Percentiles rank a stretch among this genome's conserved stretches.
phyloP scores from a whole-genome alignment of 2,888 invertebrate genomes.

The Atrina japonica region DNA sequence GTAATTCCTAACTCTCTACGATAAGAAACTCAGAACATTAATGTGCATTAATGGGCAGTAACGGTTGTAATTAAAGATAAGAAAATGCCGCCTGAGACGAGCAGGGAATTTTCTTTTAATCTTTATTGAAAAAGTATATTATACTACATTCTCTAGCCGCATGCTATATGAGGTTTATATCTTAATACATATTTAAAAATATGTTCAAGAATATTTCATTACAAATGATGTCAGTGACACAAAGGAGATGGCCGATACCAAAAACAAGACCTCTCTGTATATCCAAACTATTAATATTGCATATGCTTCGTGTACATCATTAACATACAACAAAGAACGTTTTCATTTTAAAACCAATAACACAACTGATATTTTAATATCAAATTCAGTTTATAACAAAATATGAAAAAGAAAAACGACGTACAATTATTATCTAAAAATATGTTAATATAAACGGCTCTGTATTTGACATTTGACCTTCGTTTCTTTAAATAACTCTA shows the following conservation, averaged over 20 bases:
- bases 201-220: conserved; percentile 25
- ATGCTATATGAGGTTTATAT: conserved; percentile 11
- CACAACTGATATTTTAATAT: no score
- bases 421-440: no score
- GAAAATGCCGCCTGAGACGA: conserved; percentile 8
- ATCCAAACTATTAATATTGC: no score
- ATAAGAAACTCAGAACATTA: conserved; percentile 31
- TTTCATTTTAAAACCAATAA: no score
- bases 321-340: no score
- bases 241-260: not conserved
- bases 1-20: conserved; percentile 27
- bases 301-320: no score
- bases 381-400: no score
- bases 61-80: conserved; percentile 30
- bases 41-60: conserved; percentile 32
- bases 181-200: conserved; percentile 15
- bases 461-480: no score
- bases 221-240: conserved; percentile 20
- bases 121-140: conserved; percentile 19
- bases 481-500: no score
- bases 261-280: no score
- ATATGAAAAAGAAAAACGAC: no score
- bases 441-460: no score
- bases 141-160: conserved; percentile 8
- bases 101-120: conserved; percentile 23